Evolutionary conservation across 1,140 invertebrate species (phyloP).

Genomic region (Liolophura sinensis): DNA sequence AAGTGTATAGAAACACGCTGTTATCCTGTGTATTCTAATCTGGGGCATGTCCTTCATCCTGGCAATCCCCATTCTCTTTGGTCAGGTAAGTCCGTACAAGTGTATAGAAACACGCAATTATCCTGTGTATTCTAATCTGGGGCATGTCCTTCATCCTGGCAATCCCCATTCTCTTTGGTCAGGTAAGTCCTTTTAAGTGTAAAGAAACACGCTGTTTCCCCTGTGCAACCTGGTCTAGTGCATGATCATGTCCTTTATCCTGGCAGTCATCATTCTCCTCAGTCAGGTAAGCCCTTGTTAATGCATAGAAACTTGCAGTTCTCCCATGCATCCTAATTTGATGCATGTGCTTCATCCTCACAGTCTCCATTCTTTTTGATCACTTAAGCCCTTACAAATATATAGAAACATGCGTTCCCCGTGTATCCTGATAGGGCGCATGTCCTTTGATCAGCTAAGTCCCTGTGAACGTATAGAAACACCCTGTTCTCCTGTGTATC

Average conservation of each 20-base stretch:
- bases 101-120: too few species aligned
- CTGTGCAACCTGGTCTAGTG: neutral
- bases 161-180: constrained; percentile 18
- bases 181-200: too few species aligned
- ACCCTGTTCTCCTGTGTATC: too few species aligned
- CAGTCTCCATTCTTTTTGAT: constrained; percentile 41
- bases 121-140: neutral
- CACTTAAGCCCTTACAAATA: too few species aligned
- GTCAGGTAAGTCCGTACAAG: too few species aligned
- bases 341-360: constrained; percentile 62
- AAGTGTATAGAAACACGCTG: constrained; percentile 69
- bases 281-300: constrained; percentile 52
- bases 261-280: constrained; percentile 48
- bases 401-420: too few species aligned
- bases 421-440: too few species aligned
- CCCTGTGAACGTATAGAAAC: too few species aligned
- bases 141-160: constrained; percentile 37
- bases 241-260: constrained; percentile 33
- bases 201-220: neutral
- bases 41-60: constrained; percentile 66
- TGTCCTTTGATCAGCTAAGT: too few species aligned
- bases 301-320: constrained; percentile 68
- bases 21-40: constrained; percentile 66
- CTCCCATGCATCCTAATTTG: constrained; percentile 69
- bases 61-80: constrained; percentile 45